Evolutionary conservation across 2,797 vertebrate species (phyloP).

Genomic region (Helarctos malayanus): DNA sequence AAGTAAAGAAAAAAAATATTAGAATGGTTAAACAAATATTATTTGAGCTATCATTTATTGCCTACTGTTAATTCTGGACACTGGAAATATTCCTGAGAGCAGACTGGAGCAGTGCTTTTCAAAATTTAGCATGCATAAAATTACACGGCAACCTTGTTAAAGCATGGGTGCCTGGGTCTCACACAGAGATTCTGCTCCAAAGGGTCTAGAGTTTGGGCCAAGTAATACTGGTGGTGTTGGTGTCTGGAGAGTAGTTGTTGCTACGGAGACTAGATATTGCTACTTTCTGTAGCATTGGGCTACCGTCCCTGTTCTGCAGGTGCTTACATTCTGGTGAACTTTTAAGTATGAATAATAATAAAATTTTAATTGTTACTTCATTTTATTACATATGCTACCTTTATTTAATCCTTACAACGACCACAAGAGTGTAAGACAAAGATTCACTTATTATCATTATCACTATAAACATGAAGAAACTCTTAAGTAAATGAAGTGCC

Average conservation of each 20-base stretch:
- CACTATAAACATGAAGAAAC: background rate
- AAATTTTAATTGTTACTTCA: background rate
- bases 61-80: background rate
- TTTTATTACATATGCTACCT: background rate
- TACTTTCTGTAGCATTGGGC: fast-evolving
- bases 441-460: background rate
- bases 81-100: background rate
- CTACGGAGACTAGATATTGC: background rate
- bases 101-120: background rate
- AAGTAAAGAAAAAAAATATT: background rate
- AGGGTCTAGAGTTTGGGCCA: fast-evolving
- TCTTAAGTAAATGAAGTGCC: background rate
- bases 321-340: background rate
- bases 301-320: fast-evolving
- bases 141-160: background rate
- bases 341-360: background rate
- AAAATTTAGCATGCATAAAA: background rate
- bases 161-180: background rate
- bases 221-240: background rate
- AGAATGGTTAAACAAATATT: background rate
- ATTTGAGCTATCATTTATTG: background rate
- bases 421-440: background rate
- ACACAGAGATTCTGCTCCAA: background rate
- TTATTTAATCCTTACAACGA: background rate
- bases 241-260: background rate